Percentiles rank a stretch among this genome's conserved stretches.
Evolutionary conservation across 2,113 vertebrate species (phyloP).

Genomic region (Phylloscopus trochilus): DNA sequence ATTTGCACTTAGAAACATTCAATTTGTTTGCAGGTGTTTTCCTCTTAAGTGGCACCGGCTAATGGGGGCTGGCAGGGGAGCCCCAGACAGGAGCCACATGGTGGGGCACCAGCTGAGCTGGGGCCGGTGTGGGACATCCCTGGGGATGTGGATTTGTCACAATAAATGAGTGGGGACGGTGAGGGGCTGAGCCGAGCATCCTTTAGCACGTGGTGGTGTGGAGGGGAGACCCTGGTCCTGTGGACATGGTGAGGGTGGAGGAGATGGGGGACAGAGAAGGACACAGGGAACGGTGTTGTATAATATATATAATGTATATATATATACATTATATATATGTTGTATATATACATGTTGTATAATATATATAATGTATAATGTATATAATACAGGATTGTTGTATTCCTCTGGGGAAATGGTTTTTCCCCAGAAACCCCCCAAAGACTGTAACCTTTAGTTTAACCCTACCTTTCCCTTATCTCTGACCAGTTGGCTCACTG

Average conservation of each 20-base stretch:
- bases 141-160: not conserved
- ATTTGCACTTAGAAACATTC: slow-evolving; percentile 62
- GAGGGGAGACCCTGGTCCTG: not conserved
- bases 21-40: slow-evolving; percentile 62
- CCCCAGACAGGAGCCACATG: not conserved
- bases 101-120: accelerated
- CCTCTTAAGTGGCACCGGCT: not conserved
- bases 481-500: too few relatives aligned
- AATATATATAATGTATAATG: too few relatives aligned
- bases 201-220: accelerated
- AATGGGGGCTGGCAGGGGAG: not conserved
- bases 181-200: not conserved
- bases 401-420: too few relatives aligned
- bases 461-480: too few relatives aligned
- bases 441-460: too few relatives aligned
- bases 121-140: not conserved
- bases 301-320: too few relatives aligned
- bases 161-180: accelerated
- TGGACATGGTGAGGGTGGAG: accelerated
- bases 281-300: too few relatives aligned
- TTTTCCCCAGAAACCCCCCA: too few relatives aligned
- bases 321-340: too few relatives aligned
- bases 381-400: too few relatives aligned
- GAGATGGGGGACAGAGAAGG: not conserved
- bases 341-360: too few relatives aligned